Evolutionary conservation across 2,888 invertebrate species (phyloP), one percentile per base, ranked within the genome.

Genomic region (Palloptera scutellata): DNA sequence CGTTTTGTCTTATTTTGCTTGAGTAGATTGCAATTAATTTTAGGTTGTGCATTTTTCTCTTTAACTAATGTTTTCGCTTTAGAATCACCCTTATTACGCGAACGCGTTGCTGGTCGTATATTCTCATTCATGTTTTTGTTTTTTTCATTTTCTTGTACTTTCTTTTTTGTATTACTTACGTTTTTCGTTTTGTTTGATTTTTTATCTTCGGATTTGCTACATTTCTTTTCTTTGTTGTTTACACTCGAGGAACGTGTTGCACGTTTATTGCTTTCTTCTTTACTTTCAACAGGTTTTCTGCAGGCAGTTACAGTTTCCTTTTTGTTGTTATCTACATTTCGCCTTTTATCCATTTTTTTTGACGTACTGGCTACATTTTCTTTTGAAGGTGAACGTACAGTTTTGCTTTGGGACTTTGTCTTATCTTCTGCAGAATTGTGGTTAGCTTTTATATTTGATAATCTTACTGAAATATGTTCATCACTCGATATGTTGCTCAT

Each of bases 81-180:
- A 30, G 30, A 30, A 30, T 2, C 30, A 30, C 30, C 30, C 2
- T 30, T 30, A 30, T 30, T 30, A 4, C 30, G 2, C 6, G 30
- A 30, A 30, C 30, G 30, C 30, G 30, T 30, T 30, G 30, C 30
- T 6, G 30, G 30, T 30, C 30, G 2, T 13, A 11, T 15, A 55
- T 30, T 45, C 15, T 55, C 42, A 40, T n/a, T 11, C 3, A 4
- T 1, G 11, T 8, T 30, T 20, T n/a, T 5, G 10, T 10, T 11
- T 13, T 53, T 61, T 61, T 41, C 59, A 48, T 58, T 61, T 15
- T n/a, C n/a, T n/a, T n/a, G n/a, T n/a, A 11, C 20, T 17, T 51
- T 17, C 19, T 58, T 20, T 12, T 52, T 30, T 11, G n/a, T 51
- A 43, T 17, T 57, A 12, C 19, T 51, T 13, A 40, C 4, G 10